phyloP scores from a whole-genome alignment of 2,888 invertebrate genomes.

The Xestobium rufovillosum region DNA sequence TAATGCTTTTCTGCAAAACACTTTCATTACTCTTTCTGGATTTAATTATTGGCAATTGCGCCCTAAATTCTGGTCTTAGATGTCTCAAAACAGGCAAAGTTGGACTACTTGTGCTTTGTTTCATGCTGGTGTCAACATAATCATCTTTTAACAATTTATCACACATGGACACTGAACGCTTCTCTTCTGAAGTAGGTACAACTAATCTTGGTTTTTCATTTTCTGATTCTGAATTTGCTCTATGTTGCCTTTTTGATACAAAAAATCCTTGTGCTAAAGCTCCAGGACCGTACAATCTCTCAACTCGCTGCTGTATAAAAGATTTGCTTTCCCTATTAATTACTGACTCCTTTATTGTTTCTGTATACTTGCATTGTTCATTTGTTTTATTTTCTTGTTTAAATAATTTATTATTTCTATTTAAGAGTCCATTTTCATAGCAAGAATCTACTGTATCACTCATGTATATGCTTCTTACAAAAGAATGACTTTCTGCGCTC shows the following conservation, averaged over 20 bases:
- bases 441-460: slow-evolving; percentile 38
- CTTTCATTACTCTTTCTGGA: slow-evolving; percentile 47
- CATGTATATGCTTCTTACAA: slow-evolving; percentile 8
- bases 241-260: slow-evolving; percentile 53
- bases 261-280: slow-evolving; percentile 81
- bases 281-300: slow-evolving; percentile 80
- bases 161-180: slow-evolving; percentile 32
- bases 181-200: slow-evolving; percentile 16
- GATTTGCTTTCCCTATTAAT: slow-evolving; percentile 54
- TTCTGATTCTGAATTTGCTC: slow-evolving; percentile 34
- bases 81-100: slow-evolving; percentile 73
- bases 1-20: slow-evolving; percentile 37
- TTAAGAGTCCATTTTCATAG: slow-evolving; percentile 27
- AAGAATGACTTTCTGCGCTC: slow-evolving; percentile 19
- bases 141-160: slow-evolving; percentile 28
- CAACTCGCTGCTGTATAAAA: slow-evolving; percentile 83
- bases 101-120: slow-evolving; percentile 40
- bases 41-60: slow-evolving; percentile 66
- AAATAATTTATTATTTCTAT: slow-evolving; percentile 7
- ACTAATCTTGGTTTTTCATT: slow-evolving; percentile 12
- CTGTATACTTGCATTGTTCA: slow-evolving; percentile 28
- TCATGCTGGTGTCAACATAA: slow-evolving; percentile 33
- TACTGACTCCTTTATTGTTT: slow-evolving; percentile 29
- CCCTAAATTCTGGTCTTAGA: slow-evolving; percentile 76
- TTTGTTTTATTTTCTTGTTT: slow-evolving; percentile 17